These are phyloP conservation scores for Rhabdophis nuchalis DNA, from an alignment of 2,797 vertebrate genomes.

Conservation along the genomic window DNA sequence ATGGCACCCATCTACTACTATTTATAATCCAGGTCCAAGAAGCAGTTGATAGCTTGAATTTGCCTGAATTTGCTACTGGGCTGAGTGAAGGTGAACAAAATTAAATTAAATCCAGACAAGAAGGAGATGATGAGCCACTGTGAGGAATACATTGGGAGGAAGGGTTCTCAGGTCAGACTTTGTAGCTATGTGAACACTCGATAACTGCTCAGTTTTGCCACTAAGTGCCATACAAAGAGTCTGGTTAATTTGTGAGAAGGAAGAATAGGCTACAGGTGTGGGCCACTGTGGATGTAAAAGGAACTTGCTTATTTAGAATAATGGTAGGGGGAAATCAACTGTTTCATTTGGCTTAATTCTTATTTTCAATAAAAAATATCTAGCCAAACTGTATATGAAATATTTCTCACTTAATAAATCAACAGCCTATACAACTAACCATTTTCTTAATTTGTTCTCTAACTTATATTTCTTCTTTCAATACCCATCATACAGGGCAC, in stretches of 20 bases:
- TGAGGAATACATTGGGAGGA: neutral
- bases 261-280: neutral
- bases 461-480: neutral
- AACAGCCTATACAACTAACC: neutral
- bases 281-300: neutral
- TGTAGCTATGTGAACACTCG: neutral
- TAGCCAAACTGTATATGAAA: neutral
- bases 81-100: neutral
- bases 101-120: neutral
- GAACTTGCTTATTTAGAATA: neutral
- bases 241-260: neutral
- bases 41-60: neutral
- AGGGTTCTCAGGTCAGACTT: neutral
- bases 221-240: neutral
- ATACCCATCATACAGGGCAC: neutral
- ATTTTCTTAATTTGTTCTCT: neutral
- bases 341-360: neutral
- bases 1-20: neutral
- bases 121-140: neutral
- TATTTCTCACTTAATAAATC: neutral
- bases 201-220: neutral
- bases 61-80: neutral
- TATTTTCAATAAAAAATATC: neutral
- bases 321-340: neutral
- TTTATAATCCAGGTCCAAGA: neutral